A percentile compares a stretch with the other conserved stretches of the same genome.
These are phyloP conservation scores for Pyrrhosoma nymphula DNA, from an alignment of 2,888 invertebrate species.

Conservation along the genomic window DNA sequence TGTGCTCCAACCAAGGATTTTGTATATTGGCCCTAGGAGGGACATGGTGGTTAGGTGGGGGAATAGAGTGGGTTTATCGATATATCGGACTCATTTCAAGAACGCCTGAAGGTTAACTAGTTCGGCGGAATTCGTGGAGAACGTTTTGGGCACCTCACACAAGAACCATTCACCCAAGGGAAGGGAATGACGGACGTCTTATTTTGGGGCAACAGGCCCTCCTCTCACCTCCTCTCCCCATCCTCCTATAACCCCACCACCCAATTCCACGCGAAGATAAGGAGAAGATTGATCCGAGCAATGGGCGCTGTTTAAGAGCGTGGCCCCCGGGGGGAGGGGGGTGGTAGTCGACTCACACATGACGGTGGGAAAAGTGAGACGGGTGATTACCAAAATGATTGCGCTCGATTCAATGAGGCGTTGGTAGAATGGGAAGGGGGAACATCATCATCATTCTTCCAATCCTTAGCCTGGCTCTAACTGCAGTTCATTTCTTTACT, in stretches of 20 bases:
- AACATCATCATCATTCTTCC: neutral
- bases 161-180: neutral
- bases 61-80: neutral
- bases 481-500: too few species aligned
- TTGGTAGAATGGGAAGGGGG: neutral
- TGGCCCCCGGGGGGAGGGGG: neutral
- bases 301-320: neutral
- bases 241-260: neutral
- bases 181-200: conserved; percentile 26
- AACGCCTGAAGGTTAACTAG: conserved; percentile 37
- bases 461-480: too few species aligned
- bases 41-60: neutral
- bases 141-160: neutral
- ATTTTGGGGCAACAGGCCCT: neutral
- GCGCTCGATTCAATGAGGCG: neutral
- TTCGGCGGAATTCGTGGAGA: neutral
- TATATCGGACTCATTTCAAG: neutral
- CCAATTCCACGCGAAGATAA: neutral
- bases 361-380: neutral
- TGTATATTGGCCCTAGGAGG: neutral
- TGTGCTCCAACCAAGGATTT: neutral
- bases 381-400: neutral
- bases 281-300: neutral
- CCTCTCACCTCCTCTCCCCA: neutral
- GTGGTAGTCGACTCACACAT: neutral